Evolutionary conservation across 2,888 invertebrate species (phyloP).

Genomic region (Cacoxenus indagator): DNA sequence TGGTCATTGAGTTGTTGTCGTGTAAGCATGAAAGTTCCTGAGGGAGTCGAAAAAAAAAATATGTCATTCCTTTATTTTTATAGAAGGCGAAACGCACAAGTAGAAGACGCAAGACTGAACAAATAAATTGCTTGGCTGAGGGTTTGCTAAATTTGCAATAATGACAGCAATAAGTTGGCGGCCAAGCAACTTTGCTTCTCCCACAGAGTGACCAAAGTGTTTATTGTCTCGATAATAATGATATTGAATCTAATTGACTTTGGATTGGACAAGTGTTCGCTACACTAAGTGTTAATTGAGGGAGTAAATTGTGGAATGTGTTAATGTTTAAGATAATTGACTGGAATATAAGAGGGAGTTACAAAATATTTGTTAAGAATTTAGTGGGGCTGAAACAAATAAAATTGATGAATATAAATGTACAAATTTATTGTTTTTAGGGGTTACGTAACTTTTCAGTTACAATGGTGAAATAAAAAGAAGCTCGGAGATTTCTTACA

Average conservation of each 20-base stretch:
- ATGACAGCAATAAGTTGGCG: conserved; percentile 45
- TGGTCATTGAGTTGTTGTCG: conserved; percentile 40
- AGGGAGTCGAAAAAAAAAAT: conserved; percentile 15
- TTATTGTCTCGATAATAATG: conserved; percentile 58
- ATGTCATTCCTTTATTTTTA: background rate
- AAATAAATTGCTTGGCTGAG: conserved; percentile 32
- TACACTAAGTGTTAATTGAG: too few relatives aligned
- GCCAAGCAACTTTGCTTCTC: conserved; percentile 45
- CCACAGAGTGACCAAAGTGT: conserved; percentile 33
- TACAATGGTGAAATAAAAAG: too few relatives aligned
- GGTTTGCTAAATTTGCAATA: conserved; percentile 34
- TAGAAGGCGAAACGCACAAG: background rate
- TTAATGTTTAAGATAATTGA: too few relatives aligned
- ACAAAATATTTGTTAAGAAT: too few relatives aligned
- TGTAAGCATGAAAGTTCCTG: conserved; percentile 17
- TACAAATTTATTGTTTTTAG: too few relatives aligned
- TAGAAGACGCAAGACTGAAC: background rate
- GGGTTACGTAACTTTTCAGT: too few relatives aligned
- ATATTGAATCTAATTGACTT: conserved; percentile 47
- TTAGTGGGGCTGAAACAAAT: too few relatives aligned
- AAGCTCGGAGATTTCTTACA: too few relatives aligned
- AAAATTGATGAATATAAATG: too few relatives aligned
- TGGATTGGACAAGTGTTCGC: conserved; percentile 18
- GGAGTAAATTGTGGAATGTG: too few relatives aligned
- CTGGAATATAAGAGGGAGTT: too few relatives aligned